Base-by-base conservation (phyloP, 2,888 invertebrate genomes). In the Mesoligia furuncula region DNA sequence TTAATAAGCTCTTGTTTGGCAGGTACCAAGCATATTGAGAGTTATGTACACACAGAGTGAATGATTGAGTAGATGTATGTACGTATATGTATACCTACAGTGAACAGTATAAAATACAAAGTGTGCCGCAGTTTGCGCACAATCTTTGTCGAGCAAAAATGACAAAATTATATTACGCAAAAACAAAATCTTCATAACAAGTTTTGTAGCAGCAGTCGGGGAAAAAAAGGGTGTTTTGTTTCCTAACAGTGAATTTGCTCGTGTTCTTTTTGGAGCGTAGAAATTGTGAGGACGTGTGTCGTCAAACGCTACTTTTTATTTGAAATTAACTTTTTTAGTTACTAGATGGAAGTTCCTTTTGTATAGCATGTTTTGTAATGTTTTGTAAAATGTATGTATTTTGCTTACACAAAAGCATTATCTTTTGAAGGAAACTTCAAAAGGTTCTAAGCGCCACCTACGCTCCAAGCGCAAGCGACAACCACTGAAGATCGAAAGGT, bases 1-100 rank as follows among this genome's bases (percentile, higher is more conserved):
- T 74, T 78, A 85, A 78, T 84, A 81, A 83, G 73, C 82, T 85
- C 66, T 70, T 70, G 72, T 85, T 81, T 77, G 77, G 61, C 85
- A 66, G 57, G 61, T 54, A 57, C 42, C 51, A 39, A n/a, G 54
- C 73, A 62, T 66, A 79, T 73, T 73, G 69, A 84, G 48, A 84
- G 67, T 39, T 48, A 62, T 42, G 65, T 69, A 59, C 36, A 73
- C 36, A 36, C 73, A 61, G 9, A 31, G 45, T 65, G 51, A 68
- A 54, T 69, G 24, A 80, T 59, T 65, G 39, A 69, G 54, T 61
- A 15, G 15, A 27, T 48, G 31, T 20, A 39, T 2, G 20, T 36
- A 36, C 36, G 36, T 36, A 36, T 36, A 36, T 5, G 36, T 20
- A 17, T 11, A 51, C 1, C 17, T 39, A 59, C 8, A 27, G 13